Conservation (phyloP, 2,888 invertebrate genomes). For the Lingula anatina region DNA sequence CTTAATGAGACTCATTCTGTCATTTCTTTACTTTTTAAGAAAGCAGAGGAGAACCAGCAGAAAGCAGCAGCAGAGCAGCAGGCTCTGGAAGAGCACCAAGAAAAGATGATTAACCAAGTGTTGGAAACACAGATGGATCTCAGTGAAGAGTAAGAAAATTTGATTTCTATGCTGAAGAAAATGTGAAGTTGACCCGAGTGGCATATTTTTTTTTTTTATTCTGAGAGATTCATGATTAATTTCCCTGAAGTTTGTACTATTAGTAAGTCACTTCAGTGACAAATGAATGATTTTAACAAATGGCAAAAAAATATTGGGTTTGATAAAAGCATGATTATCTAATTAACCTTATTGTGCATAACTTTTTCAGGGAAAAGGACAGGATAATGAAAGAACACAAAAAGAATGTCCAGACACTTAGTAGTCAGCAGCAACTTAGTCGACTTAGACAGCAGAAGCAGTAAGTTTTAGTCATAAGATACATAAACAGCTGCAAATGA, state of each 20-base stretch:
- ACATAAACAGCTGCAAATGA: no score
- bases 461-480: background rate
- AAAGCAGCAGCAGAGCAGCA: background rate
- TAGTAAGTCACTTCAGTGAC: no score
- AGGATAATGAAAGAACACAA: background rate
- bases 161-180: no score
- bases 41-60: background rate
- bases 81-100: background rate
- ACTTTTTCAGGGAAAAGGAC: background rate
- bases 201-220: no score
- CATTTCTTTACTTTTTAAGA: no score
- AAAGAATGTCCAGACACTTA: background rate
- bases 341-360: background rate
- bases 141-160: background rate
- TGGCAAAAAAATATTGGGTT: no score
- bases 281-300: no score
- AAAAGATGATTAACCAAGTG: background rate
- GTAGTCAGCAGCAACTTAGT: background rate
- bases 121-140: background rate
- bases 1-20: no score
- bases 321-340: no score
- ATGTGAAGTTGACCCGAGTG: no score
- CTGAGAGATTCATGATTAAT: no score
- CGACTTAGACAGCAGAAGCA: background rate
- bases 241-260: no score